Conservation (phyloP, 2,888 invertebrate genomes). For the Sipha maydis region DNA sequence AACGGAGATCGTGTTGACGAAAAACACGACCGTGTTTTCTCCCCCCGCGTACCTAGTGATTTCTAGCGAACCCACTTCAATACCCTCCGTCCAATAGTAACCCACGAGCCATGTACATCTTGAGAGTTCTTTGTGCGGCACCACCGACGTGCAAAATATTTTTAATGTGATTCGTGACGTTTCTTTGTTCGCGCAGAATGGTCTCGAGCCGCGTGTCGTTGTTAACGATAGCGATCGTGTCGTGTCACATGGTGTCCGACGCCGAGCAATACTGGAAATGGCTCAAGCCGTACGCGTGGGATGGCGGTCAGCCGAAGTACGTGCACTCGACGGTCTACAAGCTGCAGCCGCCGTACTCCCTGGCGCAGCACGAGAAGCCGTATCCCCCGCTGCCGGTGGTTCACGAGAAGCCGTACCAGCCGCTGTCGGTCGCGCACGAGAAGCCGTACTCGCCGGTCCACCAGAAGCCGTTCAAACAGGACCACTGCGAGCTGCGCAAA, state of each 20-base stretch:
- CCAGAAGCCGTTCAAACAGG: constrained; percentile 64
- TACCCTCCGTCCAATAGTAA: no score
- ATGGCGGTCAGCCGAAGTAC: constrained; percentile 26
- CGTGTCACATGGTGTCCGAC: background rate
- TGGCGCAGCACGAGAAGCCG: background rate
- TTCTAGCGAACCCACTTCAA: no score
- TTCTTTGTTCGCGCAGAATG: background rate
- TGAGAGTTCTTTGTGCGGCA: no score
- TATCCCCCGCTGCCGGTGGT: background rate
- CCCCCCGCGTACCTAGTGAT: no score
- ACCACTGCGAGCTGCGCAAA: constrained; percentile 76
- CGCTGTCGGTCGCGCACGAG: background rate
- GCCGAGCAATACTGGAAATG: constrained; percentile 31
- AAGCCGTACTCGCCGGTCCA: background rate
- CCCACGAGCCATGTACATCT: no score
- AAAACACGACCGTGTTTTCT: no score
- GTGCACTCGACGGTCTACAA: background rate
- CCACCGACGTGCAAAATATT: no score
- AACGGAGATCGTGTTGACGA: no score
- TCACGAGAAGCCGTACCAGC: background rate
- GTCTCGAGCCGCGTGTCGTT: background rate
- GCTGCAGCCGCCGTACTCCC: background rate
- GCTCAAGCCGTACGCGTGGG: constrained; percentile 22
- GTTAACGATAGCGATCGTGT: background rate
- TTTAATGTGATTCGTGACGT: no score